These are phyloP conservation scores for Mastomys coucha DNA, from an alignment of 2,113 vertebrate genomes.

Conservation along the genomic window DNA sequence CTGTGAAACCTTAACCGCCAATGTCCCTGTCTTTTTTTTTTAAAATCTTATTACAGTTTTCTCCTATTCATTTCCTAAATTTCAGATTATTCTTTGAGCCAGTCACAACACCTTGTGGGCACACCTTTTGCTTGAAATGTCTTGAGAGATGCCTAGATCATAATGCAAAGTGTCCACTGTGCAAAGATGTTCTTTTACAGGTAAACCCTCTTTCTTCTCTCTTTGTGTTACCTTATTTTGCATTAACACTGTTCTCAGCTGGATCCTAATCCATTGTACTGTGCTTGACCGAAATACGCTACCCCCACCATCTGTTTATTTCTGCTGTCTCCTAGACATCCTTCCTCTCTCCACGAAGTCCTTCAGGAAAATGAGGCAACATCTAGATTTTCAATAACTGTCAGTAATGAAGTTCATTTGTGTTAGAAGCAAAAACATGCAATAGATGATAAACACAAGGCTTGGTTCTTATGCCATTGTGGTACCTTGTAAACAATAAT, in stretches of 20 bases:
- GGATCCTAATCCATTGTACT: not conserved
- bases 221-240: constrained; percentile 11
- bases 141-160: constrained; percentile 96
- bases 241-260: constrained; percentile 9
- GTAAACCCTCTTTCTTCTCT: constrained; percentile 83
- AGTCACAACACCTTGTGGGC: constrained; percentile 95
- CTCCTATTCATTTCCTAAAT: constrained; percentile 76
- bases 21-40: constrained; percentile 54
- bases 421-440: constrained; percentile 47
- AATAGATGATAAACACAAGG: not conserved
- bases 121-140: constrained; percentile 96
- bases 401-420: constrained; percentile 43
- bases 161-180: constrained; percentile 95
- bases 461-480: constrained; percentile 8
- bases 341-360: constrained; percentile 8
- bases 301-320: not conserved
- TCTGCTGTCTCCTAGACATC: constrained; percentile 6
- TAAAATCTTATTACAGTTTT: constrained; percentile 48
- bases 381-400: constrained; percentile 52
- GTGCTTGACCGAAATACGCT: not conserved
- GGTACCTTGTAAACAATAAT: not conserved
- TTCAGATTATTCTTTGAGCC: constrained; percentile 95
- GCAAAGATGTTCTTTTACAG: constrained; percentile 94
- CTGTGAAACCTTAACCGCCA: constrained; percentile 35
- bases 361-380: constrained; percentile 43